Conservation (phyloP, 1,140 invertebrate species). For the Cheumatopsyche charites region DNA sequence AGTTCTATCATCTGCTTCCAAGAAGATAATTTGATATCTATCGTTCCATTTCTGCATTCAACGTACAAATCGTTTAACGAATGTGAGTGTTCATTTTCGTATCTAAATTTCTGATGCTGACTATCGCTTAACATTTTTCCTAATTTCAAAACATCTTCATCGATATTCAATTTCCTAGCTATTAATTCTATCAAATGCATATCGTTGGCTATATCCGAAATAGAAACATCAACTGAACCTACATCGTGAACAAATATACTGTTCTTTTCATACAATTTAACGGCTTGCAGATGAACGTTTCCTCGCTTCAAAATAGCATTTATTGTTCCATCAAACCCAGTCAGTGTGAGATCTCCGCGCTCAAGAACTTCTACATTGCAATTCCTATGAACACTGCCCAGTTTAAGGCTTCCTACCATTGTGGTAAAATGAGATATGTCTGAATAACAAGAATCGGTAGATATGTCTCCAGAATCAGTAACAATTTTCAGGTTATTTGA, state of each 20-base stretch:
- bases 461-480: constrained; percentile 56
- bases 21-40: constrained; percentile 54
- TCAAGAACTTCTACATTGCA: constrained; percentile 60
- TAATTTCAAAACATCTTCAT: constrained; percentile 57
- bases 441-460: constrained; percentile 59
- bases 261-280: constrained; percentile 57
- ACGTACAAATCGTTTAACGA: constrained; percentile 54
- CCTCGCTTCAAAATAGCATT: constrained; percentile 59
- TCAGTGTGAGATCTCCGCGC: constrained; percentile 57
- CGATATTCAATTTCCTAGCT: constrained; percentile 58
- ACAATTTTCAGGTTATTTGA: constrained; percentile 54
- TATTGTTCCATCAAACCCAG: constrained; percentile 57
- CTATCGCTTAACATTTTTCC: constrained; percentile 59
- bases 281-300: constrained; percentile 59
- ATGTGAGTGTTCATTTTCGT: constrained; percentile 52
- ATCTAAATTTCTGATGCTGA: constrained; percentile 58
- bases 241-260: constrained; percentile 62
- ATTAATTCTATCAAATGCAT: constrained; percentile 59
- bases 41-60: constrained; percentile 61
- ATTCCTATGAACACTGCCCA: constrained; percentile 56
- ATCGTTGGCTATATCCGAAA: constrained; percentile 57
- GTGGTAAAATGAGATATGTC: constrained; percentile 59
- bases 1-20: constrained; percentile 44
- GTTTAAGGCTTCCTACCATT: constrained; percentile 56
- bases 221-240: constrained; percentile 57